Percentiles rank a stretch among this genome's conserved stretches.
These are phyloP conservation scores for Calyptommatus sinebrachiatus DNA, from an alignment of 2,113 vertebrate genomes.

Conservation along the genomic window DNA sequence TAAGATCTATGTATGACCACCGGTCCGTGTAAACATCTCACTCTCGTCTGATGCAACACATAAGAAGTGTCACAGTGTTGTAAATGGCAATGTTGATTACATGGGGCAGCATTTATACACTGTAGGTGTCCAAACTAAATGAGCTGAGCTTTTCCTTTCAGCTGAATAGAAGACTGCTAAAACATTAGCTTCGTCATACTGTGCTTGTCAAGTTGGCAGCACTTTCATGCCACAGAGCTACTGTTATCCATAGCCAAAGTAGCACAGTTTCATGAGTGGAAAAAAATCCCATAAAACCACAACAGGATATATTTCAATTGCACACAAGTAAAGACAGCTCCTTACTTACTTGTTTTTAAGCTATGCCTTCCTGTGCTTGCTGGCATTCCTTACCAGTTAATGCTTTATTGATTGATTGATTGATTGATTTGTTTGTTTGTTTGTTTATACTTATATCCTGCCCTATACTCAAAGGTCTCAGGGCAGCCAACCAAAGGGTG, in stretches of 20 bases:
- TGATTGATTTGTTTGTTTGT: too few relatives aligned
- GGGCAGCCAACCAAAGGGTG: too few relatives aligned
- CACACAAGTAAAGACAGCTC: too few relatives aligned
- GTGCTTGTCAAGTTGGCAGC: background rate
- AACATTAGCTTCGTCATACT: background rate
- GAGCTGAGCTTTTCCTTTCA: background rate
- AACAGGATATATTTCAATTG: too few relatives aligned
- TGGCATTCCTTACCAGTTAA: too few relatives aligned
- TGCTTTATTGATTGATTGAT: too few relatives aligned
- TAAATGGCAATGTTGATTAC: constrained; percentile 5
- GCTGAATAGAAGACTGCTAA: background rate
- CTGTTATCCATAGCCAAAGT: background rate
- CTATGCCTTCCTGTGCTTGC: too few relatives aligned
- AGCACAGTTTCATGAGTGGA: background rate
- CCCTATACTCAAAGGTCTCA: too few relatives aligned
- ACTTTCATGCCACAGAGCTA: background rate
- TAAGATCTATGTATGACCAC: constrained; percentile 4
- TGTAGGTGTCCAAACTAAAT: background rate
- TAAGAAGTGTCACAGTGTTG: constrained; percentile 10
- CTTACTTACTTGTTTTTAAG: too few relatives aligned
- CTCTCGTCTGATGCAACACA: background rate
- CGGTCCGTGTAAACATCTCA: constrained; percentile 22
- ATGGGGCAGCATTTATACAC: background rate
- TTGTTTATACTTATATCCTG: too few relatives aligned
- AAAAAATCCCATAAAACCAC: background rate